Percentiles rank a stretch among this genome's conserved stretches.
Evolutionary conservation across 2,797 vertebrate species (phyloP).

Genomic region (Megaceryle alcyon): DNA sequence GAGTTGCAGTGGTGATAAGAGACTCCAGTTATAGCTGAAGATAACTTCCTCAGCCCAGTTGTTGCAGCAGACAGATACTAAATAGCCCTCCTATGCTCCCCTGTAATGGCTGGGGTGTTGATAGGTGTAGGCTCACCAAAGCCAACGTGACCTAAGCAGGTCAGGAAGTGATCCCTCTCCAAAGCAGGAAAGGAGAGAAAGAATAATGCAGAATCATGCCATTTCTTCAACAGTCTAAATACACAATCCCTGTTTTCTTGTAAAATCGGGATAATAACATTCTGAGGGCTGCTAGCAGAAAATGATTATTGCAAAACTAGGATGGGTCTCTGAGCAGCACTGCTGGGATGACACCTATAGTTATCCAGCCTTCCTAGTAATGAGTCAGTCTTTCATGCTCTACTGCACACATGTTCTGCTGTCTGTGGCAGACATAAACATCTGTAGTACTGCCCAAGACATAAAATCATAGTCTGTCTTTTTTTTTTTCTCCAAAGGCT

Average conservation of each 20-base stretch:
- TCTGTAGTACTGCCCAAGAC: background rate
- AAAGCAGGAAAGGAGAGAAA: background rate
- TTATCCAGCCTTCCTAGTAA: slow-evolving; percentile 1
- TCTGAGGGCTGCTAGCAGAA: background rate
- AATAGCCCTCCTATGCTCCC: background rate
- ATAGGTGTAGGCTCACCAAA: background rate
- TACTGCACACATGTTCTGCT: background rate
- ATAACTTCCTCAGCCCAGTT: background rate
- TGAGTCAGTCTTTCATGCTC: background rate
- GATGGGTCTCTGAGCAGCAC: background rate
- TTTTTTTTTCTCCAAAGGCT: background rate
- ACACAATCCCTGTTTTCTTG: background rate
- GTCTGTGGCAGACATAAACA: background rate
- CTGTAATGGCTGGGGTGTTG: background rate
- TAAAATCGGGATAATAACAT: background rate
- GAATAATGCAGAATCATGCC: background rate
- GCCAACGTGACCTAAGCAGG: background rate
- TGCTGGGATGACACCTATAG: background rate
- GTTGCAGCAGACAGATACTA: background rate
- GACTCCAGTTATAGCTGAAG: background rate
- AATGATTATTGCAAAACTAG: background rate
- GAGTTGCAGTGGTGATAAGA: background rate
- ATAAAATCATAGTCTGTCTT: background rate
- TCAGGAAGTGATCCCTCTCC: background rate
- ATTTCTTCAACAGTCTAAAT: background rate